Percentiles rank a stretch among this genome's conserved stretches.
Conservation (phyloP, 2,888 invertebrate species). For the Pandemis cinnamomeana region DNA sequence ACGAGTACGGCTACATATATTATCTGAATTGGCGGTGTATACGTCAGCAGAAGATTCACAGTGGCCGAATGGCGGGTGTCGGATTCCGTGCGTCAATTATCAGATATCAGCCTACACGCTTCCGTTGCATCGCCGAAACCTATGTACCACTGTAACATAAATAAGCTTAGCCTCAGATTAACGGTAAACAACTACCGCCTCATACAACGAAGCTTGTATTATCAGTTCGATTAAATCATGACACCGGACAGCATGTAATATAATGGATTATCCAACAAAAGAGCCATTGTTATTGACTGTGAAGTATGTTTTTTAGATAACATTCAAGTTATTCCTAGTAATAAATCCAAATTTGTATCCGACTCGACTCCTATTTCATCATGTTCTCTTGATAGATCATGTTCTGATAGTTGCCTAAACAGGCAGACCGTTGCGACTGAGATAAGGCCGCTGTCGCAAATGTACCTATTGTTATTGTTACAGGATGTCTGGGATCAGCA, state of each 20-base stretch:
- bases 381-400: slow-evolving; percentile 34
- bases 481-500: slow-evolving; percentile 66
- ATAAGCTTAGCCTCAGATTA: slow-evolving; percentile 35
- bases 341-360: slow-evolving; percentile 14
- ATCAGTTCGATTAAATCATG: slow-evolving; percentile 24
- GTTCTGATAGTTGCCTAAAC: slow-evolving; percentile 37
- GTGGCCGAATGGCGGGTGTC: slow-evolving; percentile 24
- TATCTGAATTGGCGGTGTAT: slow-evolving; percentile 22
- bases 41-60: slow-evolving; percentile 32
- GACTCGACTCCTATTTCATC: slow-evolving; percentile 21
- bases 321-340: slow-evolving; percentile 11
- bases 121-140: slow-evolving; percentile 35
- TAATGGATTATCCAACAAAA: slow-evolving; percentile 33
- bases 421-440: slow-evolving; percentile 30
- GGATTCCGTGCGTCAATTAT: slow-evolving; percentile 33
- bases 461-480: slow-evolving; percentile 47
- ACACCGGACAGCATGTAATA: slow-evolving; percentile 20
- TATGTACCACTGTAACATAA: slow-evolving; percentile 25
- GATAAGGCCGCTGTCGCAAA: slow-evolving; percentile 35
- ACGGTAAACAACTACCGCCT: slow-evolving; percentile 36
- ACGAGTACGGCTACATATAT: slow-evolving; percentile 1
- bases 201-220: slow-evolving; percentile 7
- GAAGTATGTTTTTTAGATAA: slow-evolving; percentile 19
- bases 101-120: slow-evolving; percentile 38
- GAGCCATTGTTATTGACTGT: slow-evolving; percentile 26